Base-by-base conservation (phyloP, 2,797 vertebrate species). In the Oreonectes daqikongensis region DNA sequence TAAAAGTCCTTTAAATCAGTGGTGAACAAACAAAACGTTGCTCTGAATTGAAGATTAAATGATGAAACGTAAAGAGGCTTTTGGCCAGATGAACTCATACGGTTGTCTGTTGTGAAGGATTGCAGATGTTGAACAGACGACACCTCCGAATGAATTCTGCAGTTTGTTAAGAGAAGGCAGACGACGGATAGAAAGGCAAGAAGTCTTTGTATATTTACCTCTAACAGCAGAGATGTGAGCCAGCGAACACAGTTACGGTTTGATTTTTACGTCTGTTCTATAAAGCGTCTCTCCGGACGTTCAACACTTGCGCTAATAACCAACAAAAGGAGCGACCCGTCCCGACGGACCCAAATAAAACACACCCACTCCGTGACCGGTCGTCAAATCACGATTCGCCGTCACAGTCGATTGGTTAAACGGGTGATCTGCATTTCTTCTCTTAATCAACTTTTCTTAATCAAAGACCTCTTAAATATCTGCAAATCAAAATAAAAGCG, bases 391-490 rank as follows among this genome's bases (percentile, higher is more conserved):
- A 85, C 85, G 90, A 94, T 94, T 95, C 95, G 95, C 95, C 94
- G 93, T 96, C 94, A 95, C 94, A 91, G 93, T 92, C 91, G 93
- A 92, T 90, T 93, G 91, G 92, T 93, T 88, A 81, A 82, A 89
- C 83, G 81, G 89, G 88, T 87, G 81, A 90, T 90, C 85, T 75
- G 89, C 86, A 90, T 89, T 91, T 90, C 92, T 90, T 87, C 92
- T 93, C 90, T 84, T 92, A 91, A 92, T 94, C 87, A 60, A 42
- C 88, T 77, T 88, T 82, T 87, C 86, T 84, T 83, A 86, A 94
- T 93, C 94, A 94, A 91, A 91, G 93, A 94, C 91, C 53, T 57
- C 24, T 95, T 90, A 95, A 95, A 96, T 94, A 96, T 93, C 93
- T 93, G 81, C 84, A 86, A 87, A 75, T 84, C 87, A 86, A 88